These are phyloP conservation scores for Mesodorylaimus sp. DNA, from an alignment of 2,888 invertebrate species.

Conservation along the genomic window DNA sequence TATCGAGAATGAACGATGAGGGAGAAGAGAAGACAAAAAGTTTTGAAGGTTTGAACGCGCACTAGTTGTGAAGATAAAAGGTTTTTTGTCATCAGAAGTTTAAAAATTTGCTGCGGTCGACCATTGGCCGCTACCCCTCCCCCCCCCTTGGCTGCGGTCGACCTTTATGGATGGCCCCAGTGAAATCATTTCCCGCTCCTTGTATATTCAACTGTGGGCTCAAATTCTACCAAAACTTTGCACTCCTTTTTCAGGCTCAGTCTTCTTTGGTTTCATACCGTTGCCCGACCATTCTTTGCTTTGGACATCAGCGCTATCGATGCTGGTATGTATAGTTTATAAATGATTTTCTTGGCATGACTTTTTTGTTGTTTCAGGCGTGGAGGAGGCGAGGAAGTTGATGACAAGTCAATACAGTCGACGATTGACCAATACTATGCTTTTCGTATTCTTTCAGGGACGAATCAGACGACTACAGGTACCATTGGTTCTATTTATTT, in stretches of 20 bases:
- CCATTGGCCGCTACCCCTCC: no score
- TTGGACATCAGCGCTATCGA: slow-evolving; percentile 44
- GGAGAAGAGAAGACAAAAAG: no score
- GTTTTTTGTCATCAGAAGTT: no score
- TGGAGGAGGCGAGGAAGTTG: slow-evolving; percentile 38
- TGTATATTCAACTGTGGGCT: not conserved
- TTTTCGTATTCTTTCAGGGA: slow-evolving; percentile 49
- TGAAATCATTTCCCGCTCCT: no score
- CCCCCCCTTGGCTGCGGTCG: no score
- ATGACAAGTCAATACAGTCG: slow-evolving; percentile 40
- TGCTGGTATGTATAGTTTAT: slow-evolving; percentile 32
- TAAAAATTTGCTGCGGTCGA: no score
- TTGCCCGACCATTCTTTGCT: slow-evolving; percentile 48
- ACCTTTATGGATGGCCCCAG: no score
- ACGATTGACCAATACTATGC: slow-evolving; percentile 43
- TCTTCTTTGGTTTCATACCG: slow-evolving; percentile 50
- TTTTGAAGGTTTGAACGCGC: no score
- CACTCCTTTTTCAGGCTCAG: slow-evolving; percentile 34
- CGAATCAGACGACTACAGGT: slow-evolving; percentile 45
- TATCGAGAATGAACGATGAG: no score
- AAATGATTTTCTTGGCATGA: not conserved
- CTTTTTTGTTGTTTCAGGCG: slow-evolving; percentile 24
- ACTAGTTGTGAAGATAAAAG: no score
- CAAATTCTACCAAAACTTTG: slow-evolving; percentile 9
- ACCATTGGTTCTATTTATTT: no score